A percentile compares a stretch with the other conserved stretches of the same genome.
Evolutionary conservation across 2,888 invertebrate genomes (phyloP).

Genomic region (Podabrus alpinus): DNA sequence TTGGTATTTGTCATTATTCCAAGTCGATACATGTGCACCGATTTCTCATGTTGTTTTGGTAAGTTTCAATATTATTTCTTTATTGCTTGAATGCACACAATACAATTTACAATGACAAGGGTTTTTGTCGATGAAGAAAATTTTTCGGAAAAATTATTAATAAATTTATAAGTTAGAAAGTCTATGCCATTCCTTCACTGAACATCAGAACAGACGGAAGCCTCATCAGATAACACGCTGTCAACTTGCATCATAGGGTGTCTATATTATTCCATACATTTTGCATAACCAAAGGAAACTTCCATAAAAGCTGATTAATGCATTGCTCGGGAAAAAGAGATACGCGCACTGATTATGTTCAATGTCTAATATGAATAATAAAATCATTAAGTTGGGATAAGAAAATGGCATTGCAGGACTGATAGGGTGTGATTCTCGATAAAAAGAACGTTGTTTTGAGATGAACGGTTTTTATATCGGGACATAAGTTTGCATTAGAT

Average conservation of each 20-base stretch:
- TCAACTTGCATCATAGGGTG: background rate
- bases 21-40: too few species aligned
- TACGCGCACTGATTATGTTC: background rate
- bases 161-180: background rate
- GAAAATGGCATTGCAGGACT: background rate
- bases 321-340: background rate
- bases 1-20: too few species aligned
- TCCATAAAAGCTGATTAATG: background rate
- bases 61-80: background rate
- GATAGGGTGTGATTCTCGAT: background rate
- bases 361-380: background rate
- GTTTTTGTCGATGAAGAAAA: background rate
- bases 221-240: background rate
- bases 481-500: too few species aligned
- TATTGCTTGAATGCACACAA: too few species aligned
- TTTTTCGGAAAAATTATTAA: background rate
- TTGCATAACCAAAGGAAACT: background rate
- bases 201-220: background rate
- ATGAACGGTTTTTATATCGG: too few species aligned
- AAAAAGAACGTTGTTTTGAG: background rate
- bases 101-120: background rate
- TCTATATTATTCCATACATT: background rate
- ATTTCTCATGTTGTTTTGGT: background rate
- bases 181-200: background rate
- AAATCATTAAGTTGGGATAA: background rate